Conservation (phyloP, 2,797 vertebrate genomes). For the Intellagama lesueurii region DNA sequence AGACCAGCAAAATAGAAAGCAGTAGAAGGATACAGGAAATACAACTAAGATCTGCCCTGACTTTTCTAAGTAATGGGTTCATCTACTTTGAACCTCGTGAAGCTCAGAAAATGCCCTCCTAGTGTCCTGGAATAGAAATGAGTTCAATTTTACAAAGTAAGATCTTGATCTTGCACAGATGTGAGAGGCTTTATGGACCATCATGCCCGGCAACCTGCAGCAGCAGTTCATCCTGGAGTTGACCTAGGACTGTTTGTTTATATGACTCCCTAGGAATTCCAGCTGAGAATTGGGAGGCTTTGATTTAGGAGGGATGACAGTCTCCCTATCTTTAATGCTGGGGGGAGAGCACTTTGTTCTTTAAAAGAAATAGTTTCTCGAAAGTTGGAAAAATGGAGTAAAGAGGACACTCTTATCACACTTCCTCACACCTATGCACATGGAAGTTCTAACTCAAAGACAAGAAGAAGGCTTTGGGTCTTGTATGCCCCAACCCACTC, state of each 20-base stretch:
- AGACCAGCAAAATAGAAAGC: neutral
- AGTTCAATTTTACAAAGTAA: neutral
- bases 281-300: slow-evolving; percentile 38
- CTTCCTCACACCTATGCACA: slow-evolving; percentile 7
- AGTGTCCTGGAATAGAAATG: neutral
- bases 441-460: no score
- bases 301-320: no score
- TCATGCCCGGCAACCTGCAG: neutral
- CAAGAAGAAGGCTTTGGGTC: neutral
- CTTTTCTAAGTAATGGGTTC: neutral
- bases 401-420: slow-evolving; percentile 4
- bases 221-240: neutral
- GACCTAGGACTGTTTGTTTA: neutral
- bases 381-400: neutral
- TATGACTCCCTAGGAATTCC: neutral
- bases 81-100: neutral
- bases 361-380: slow-evolving; percentile 5
- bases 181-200: neutral
- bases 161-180: neutral
- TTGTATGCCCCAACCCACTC: no score
- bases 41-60: neutral
- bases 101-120: neutral
- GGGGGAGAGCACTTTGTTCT: slow-evolving; percentile 8
- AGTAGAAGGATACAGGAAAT: no score
- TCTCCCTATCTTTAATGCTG: no score